Percentiles rank a stretch among this genome's conserved stretches.
Evolutionary conservation across 1,140 invertebrate genomes (phyloP).

Genomic region (Cotesia typhae): DNA sequence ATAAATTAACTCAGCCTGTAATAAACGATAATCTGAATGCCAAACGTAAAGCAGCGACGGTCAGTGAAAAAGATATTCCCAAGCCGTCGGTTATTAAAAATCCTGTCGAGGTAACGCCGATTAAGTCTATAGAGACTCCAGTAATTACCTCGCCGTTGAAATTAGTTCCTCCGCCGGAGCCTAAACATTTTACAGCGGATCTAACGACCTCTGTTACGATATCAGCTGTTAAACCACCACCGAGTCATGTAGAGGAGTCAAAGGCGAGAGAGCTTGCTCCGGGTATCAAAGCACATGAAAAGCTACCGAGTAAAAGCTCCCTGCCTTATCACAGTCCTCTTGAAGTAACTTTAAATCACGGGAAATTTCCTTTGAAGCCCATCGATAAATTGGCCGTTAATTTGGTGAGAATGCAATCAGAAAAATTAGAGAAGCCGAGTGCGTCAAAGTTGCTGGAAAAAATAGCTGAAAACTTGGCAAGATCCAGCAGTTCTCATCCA

Average conservation of each 20-base stretch:
- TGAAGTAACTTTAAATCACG: constrained; percentile 42
- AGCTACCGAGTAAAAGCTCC: constrained; percentile 43
- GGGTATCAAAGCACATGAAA: constrained; percentile 37
- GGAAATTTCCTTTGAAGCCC: constrained; percentile 56
- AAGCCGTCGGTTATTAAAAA: constrained; percentile 35
- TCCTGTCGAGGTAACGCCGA: constrained; percentile 36
- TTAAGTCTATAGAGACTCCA: constrained; percentile 57
- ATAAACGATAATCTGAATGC: background rate
- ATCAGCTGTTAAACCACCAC: constrained; percentile 4
- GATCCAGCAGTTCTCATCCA: constrained; percentile 48
- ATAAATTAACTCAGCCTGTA: background rate
- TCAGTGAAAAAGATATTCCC: background rate
- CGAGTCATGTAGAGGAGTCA: background rate
- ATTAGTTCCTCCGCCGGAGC: constrained; percentile 49
- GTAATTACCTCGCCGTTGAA: constrained; percentile 59
- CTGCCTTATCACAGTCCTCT: constrained; percentile 33
- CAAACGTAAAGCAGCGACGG: background rate
- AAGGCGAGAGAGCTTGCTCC: background rate
- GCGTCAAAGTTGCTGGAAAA: constrained; percentile 57
- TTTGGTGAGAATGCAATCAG: constrained; percentile 57
- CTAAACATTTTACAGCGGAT: constrained; percentile 39
- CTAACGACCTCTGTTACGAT: constrained; percentile 14
- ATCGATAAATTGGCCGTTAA: constrained; percentile 61
- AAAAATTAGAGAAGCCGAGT: constrained; percentile 58
- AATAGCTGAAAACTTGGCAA: constrained; percentile 61